Percentiles rank a stretch among this genome's conserved stretches.
Evolutionary conservation across 2,888 invertebrate species (phyloP).

Genomic region (Dynastes maya): DNA sequence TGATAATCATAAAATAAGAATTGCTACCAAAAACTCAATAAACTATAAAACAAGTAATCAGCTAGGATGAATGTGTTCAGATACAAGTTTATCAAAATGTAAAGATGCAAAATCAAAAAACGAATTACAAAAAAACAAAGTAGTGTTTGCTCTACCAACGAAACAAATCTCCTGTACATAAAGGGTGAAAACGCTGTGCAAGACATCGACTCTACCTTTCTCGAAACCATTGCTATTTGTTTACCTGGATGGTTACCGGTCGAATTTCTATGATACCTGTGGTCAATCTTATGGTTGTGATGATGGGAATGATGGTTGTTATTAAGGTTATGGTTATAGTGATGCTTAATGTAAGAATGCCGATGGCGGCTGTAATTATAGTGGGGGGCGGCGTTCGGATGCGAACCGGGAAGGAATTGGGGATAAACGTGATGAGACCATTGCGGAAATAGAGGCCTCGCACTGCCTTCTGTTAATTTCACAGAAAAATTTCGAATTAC

Average conservation of each 20-base stretch:
- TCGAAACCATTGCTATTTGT: slow-evolving; percentile 12
- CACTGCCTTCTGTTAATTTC: slow-evolving; percentile 71
- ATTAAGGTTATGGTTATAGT: slow-evolving; percentile 75
- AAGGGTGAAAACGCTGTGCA: slow-evolving; percentile 52
- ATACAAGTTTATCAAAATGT: background rate
- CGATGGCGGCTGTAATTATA: slow-evolving; percentile 70
- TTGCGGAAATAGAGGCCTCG: slow-evolving; percentile 92
- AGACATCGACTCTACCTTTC: slow-evolving; percentile 41
- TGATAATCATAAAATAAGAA: background rate
- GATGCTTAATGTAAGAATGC: slow-evolving; percentile 74
- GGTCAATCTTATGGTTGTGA: slow-evolving; percentile 74
- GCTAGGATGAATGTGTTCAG: background rate
- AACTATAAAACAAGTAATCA: background rate
- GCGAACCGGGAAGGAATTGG: slow-evolving; percentile 93
- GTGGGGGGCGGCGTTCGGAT: slow-evolving; percentile 80
- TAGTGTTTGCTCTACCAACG: slow-evolving; percentile 44
- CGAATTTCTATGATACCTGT: slow-evolving; percentile 77
- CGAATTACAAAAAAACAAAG: background rate
- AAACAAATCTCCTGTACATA: slow-evolving; percentile 28
- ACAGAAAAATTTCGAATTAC: slow-evolving; percentile 52
- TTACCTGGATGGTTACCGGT: slow-evolving; percentile 76
- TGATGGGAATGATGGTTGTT: slow-evolving; percentile 76
- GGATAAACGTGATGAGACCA: slow-evolving; percentile 97
- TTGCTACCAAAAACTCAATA: background rate
- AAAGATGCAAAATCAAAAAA: background rate